Evolutionary conservation across 2,113 vertebrate genomes (phyloP).

Genomic region (Galbula dea): DNA sequence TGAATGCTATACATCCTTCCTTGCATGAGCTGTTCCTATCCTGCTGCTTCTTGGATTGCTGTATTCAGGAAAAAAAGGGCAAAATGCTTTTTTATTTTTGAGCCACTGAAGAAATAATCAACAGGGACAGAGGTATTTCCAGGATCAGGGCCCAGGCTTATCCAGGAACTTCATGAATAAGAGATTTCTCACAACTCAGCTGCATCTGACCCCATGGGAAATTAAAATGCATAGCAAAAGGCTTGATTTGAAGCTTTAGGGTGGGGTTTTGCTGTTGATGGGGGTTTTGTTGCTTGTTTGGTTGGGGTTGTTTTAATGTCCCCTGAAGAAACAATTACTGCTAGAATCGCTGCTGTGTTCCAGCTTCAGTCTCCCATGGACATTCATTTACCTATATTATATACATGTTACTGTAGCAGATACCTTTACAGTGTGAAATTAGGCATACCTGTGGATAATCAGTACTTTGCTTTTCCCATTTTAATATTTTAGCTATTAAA

Average conservation of each 20-base stretch:
- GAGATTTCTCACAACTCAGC: background rate
- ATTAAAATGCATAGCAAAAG: constrained; percentile 34
- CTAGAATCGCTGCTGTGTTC: background rate
- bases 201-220: constrained; percentile 19
- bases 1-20: background rate
- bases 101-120: background rate
- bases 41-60: background rate
- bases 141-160: background rate
- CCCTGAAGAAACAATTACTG: constrained; percentile 24
- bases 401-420: background rate
- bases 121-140: background rate
- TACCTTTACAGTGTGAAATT: background rate
- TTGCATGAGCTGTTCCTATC: background rate
- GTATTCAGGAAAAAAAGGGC: background rate
- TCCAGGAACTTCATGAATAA: background rate
- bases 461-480: background rate
- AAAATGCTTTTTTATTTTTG: background rate
- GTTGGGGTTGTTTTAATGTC: background rate
- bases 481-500: constrained; percentile 40
- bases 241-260: constrained; percentile 16
- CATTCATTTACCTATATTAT: background rate
- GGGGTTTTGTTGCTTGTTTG: too few species aligned
- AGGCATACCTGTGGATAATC: constrained; percentile 15
- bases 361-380: background rate
- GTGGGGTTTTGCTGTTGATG: too few species aligned